Conservation (phyloP, 2,888 invertebrate species). For the Rotaria magnacalcarata region DNA sequence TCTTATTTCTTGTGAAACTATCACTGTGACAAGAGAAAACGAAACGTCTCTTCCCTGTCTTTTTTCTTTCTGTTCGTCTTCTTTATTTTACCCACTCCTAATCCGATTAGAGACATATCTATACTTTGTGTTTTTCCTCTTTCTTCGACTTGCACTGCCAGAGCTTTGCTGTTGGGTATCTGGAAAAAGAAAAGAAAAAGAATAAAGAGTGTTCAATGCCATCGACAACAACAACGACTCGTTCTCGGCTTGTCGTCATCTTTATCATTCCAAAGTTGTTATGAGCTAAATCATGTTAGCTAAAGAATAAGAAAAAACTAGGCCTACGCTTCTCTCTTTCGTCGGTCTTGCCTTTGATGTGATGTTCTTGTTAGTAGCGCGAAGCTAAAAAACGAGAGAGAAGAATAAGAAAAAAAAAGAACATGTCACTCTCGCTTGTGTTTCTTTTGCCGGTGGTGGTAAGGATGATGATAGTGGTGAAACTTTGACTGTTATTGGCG, state of each 20-base stretch:
- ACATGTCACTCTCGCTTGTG: slow-evolving; percentile 16
- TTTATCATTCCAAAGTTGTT: not conserved
- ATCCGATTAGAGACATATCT: slow-evolving; percentile 18
- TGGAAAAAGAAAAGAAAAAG: not conserved
- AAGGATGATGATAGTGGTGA: slow-evolving; percentile 14
- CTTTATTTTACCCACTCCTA: not conserved
- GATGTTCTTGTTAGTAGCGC: slow-evolving; percentile 10
- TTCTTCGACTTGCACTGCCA: not conserved
- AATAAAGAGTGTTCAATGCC: slow-evolving; percentile 3
- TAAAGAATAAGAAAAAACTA: not conserved
- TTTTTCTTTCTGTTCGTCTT: not conserved
- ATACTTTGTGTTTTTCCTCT: not conserved
- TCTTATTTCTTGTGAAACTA: not conserved
- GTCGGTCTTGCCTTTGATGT: not conserved
- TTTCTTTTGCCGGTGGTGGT: not conserved
- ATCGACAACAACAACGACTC: slow-evolving; percentile 7
- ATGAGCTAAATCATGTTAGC: slow-evolving; percentile 24
- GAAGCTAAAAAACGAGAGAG: not conserved
- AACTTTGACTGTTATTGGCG: not conserved
- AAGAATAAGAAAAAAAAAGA: not conserved
- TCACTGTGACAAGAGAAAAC: not conserved
- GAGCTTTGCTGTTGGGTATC: not conserved
- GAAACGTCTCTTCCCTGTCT: not conserved
- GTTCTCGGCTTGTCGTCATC: slow-evolving; percentile 29
- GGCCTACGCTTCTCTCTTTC: not conserved